These are phyloP conservation scores for Alloscopus bannaensis DNA, from an alignment of 2,888 invertebrate species.

Conservation along the genomic window DNA sequence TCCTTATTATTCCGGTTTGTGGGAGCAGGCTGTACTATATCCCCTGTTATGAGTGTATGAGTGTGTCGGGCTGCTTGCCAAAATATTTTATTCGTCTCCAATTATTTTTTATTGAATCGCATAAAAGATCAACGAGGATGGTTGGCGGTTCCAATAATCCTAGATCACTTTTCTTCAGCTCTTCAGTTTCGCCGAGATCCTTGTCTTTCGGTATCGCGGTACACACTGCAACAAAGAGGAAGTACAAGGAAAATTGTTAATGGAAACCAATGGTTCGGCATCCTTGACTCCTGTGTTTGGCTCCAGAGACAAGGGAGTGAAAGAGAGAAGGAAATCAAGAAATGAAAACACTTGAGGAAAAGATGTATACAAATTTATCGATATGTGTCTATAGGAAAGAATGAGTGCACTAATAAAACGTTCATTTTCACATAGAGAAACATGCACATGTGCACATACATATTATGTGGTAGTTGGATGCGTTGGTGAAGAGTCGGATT, in stretches of 20 bases:
- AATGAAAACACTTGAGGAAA: neutral
- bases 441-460: neutral
- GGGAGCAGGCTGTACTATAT: no score
- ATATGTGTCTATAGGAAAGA: no score
- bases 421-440: slow-evolving; percentile 13
- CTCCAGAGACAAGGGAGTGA: slow-evolving; percentile 37
- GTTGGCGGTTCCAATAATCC: slow-evolving; percentile 31
- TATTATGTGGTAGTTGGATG: neutral
- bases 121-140: slow-evolving; percentile 66
- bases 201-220: neutral
- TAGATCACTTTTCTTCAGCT: slow-evolving; percentile 19
- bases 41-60: no score
- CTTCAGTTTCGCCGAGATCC: neutral
- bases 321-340: slow-evolving; percentile 13
- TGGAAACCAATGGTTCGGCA: slow-evolving; percentile 44
- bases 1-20: no score
- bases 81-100: slow-evolving; percentile 71
- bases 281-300: slow-evolving; percentile 10
- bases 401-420: no score
- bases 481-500: no score
- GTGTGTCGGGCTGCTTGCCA: slow-evolving; percentile 66
- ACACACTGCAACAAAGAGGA: no score
- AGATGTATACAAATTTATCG: no score
- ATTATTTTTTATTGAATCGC: slow-evolving; percentile 72
- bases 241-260: slow-evolving; percentile 40